Evolutionary conservation across 2,797 vertebrate genomes (phyloP), one percentile per base, ranked within the genome.

Genomic region (Australoheros facetus): DNA sequence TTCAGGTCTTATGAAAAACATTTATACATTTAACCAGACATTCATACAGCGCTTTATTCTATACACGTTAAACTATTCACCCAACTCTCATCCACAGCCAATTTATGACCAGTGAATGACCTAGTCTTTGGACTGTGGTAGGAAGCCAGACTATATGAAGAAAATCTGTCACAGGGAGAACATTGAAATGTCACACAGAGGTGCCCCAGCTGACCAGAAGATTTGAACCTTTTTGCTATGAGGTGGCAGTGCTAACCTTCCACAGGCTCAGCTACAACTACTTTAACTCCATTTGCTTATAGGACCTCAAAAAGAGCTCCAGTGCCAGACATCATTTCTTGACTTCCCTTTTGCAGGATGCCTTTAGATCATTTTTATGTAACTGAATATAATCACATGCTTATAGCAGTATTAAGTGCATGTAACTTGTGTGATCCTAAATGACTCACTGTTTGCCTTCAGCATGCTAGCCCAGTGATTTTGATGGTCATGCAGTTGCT

Each of bases 401-500:
- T 45, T 54, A 21, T 45, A 14, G 74, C 62, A 75, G 23, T 32
- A 48, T 53, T 77, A 34, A 8, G 14, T 32, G 48, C 21, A 37
- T 28, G 7, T 39, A 55, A 42, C 42, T 55, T 58, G n/a, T 14
- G 34, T 4, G 30, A 55, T 77, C 39, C 23, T 26, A 45, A 72
- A 34, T 42, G 28, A 60, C 64, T 76, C 70, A 16, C 30, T 60
- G 66, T 69, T 28, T 59, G 42, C 45, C 66, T n/a, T 73, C 58
- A 37, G 64, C 39, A 4, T 21, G n/a, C 19, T 56, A 59, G 48
- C 54, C 57, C 32, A 72, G 21, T 19, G 28, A 58, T 26, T 39
- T 8, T 54, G 28, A 66, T 79, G 66, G 75, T 82, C 57, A 76
- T 75, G 71, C 51, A 56, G 57, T 21, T 19, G 26, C 42, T 71